Base-by-base conservation (phyloP, 2,113 vertebrate species). In the Ceuthmochares aereus region DNA sequence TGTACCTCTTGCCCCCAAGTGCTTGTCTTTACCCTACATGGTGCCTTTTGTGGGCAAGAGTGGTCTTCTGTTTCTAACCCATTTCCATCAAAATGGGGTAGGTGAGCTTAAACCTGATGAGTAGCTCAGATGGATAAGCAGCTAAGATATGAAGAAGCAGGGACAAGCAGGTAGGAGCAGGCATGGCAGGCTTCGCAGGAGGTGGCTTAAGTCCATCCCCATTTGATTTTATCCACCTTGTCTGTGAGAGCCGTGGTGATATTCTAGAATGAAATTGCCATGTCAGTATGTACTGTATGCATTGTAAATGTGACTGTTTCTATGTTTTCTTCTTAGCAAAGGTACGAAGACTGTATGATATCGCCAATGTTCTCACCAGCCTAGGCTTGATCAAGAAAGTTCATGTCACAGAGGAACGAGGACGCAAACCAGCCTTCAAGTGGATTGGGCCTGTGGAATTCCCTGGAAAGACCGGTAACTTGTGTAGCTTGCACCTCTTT, bases 281-380 rank as follows among this genome's bases (percentile, higher is more conserved):
- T 10, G 10, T 62, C n/a, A 45, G 42, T 76, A 37, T 26, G 21
- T 49, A 47, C 51, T 70, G 9, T 32, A 18, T 37, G 9, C 30
- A 6, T 36, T 76, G 27, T 60, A 89, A 67, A 73, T 0, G 1
- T 80, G 29, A 47, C 37, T 47, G 7, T 83, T 47, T 72, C 66
- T 96, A 89, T 45, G 19, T 73, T 84, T 94, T 49, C 14, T 66
- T 64, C 4, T 47, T 97, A 99, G 99, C 99, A 55, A 99, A 99
- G 96, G 99, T 99, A 90, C 98, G 99, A 40, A 98, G 99, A 45
- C 96, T 99, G 18, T 99, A 99, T 62, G 99, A 99, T 95, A 99
- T 99, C 0, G 99, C 99, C 73, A 99, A 99, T 1, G 99, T 99
- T 52, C 97, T 99, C 97, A 99, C 99, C 89, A 99, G 99, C 97